Conservation (phyloP, 2,113 vertebrate species). For the Sterrhoptilus dennistouni region DNA sequence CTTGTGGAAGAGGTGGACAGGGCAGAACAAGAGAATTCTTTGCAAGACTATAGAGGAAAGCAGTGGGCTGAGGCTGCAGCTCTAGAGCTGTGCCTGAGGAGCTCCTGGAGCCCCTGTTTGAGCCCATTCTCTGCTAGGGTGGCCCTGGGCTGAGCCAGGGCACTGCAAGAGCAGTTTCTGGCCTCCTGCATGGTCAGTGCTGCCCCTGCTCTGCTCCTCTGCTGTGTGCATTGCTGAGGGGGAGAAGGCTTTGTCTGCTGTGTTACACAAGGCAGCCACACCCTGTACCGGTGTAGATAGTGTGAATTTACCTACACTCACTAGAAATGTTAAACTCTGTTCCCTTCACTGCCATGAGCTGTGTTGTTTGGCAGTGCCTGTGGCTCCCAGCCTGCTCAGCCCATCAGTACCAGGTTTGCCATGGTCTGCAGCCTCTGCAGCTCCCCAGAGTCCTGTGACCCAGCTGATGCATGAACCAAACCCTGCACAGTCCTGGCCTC, state of each 20-base stretch:
- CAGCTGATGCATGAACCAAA: background rate
- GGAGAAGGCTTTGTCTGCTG: background rate
- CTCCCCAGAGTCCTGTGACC: background rate
- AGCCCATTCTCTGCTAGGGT: too few species aligned
- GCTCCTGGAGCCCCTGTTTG: background rate
- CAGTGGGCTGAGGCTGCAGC: accelerated
- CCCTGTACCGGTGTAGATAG: background rate
- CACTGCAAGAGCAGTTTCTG: background rate
- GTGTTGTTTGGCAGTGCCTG: background rate
- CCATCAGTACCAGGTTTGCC: background rate
- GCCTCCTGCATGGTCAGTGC: accelerated
- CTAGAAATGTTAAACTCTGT: background rate
- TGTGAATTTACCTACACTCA: background rate
- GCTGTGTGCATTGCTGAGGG: accelerated
- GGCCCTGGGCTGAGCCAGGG: background rate
- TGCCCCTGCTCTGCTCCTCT: accelerated
- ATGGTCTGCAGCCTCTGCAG: background rate
- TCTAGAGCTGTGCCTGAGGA: accelerated
- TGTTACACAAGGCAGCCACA: accelerated
- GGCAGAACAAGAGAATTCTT: background rate
- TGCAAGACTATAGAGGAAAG: background rate
- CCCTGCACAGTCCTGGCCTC: background rate
- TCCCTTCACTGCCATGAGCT: background rate
- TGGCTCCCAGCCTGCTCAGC: background rate
- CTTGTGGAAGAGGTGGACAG: background rate